Evolutionary conservation across 2,888 invertebrate genomes (phyloP).

Genomic region (Macropis europaea): DNA sequence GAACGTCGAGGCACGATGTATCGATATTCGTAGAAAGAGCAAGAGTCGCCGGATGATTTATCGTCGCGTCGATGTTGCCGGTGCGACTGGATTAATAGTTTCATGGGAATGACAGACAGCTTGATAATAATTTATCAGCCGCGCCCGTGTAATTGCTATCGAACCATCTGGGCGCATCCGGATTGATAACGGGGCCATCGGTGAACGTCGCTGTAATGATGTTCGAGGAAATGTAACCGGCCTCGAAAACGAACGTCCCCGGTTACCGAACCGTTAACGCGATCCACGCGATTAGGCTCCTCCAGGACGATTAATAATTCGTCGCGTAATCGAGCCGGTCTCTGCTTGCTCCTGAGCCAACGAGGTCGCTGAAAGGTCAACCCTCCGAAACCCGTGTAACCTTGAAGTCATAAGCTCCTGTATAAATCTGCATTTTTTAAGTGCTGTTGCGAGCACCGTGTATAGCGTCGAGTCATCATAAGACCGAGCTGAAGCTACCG

Average conservation of each 20-base stretch:
- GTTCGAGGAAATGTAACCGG: conserved; percentile 40
- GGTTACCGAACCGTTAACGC: conserved; percentile 15
- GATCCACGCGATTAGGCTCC: neutral
- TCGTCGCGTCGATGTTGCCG: conserved; percentile 46
- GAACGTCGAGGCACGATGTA: neutral
- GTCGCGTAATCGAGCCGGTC: too few species aligned
- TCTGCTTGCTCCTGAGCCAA: too few species aligned
- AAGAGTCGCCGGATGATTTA: conserved; percentile 48
- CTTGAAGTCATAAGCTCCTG: too few species aligned
- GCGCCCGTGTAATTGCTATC: conserved; percentile 56
- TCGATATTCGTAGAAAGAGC: conserved; percentile 36
- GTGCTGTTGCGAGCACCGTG: too few species aligned
- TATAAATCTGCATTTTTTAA: too few species aligned
- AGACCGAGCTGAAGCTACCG: too few species aligned
- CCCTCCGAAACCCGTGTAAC: too few species aligned
- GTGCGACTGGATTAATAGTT: conserved; percentile 58
- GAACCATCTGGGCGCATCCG: conserved; percentile 42
- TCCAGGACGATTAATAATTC: neutral
- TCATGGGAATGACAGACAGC: conserved; percentile 58
- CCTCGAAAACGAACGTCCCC: conserved; percentile 21
- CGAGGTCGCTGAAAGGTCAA: too few species aligned
- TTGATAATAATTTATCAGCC: conserved; percentile 63
- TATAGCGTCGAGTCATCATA: too few species aligned
- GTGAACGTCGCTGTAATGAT: conserved; percentile 49
- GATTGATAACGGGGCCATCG: conserved; percentile 58